These are phyloP conservation scores for Scylla paramamosain DNA, from an alignment of 1,140 invertebrate species.

Conservation along the genomic window DNA sequence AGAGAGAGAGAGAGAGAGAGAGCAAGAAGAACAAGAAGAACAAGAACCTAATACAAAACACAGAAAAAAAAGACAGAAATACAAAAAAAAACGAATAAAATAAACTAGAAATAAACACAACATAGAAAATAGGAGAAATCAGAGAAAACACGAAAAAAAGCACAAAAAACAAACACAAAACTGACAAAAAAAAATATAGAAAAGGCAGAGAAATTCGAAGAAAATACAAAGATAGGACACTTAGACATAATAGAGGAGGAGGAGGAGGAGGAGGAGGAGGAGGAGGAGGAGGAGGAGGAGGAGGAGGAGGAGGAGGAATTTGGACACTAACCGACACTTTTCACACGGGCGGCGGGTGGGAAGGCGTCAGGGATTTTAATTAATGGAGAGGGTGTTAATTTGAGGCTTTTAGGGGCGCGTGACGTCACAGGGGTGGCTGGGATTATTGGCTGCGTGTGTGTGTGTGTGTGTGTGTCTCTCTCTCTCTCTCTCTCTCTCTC, in stretches of 20 bases:
- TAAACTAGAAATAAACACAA: too few relatives aligned
- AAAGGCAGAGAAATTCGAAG: neutral
- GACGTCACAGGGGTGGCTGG: neutral
- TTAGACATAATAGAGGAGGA: neutral
- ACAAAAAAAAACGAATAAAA: neutral
- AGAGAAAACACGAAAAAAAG: neutral
- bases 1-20: neutral
- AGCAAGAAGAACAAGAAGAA: neutral
- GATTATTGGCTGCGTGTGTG: neutral
- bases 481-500: too few relatives aligned
- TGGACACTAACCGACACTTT: neutral
- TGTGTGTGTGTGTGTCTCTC: neutral
- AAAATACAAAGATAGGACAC: too few relatives aligned
- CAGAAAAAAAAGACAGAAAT: neutral
- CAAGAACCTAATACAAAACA: neutral
- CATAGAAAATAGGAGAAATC: neutral
- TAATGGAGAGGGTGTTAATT: neutral
- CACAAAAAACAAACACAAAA: neutral
- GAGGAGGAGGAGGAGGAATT: neutral
- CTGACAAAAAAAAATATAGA: neutral
- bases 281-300: conserved; percentile 17
- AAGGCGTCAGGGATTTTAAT: neutral
- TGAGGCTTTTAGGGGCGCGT: neutral
- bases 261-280: conserved; percentile 24
- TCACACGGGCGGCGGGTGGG: neutral